Conservation (phyloP, 23 tunicate species). For the Clavelina lepadiformis region DNA sequence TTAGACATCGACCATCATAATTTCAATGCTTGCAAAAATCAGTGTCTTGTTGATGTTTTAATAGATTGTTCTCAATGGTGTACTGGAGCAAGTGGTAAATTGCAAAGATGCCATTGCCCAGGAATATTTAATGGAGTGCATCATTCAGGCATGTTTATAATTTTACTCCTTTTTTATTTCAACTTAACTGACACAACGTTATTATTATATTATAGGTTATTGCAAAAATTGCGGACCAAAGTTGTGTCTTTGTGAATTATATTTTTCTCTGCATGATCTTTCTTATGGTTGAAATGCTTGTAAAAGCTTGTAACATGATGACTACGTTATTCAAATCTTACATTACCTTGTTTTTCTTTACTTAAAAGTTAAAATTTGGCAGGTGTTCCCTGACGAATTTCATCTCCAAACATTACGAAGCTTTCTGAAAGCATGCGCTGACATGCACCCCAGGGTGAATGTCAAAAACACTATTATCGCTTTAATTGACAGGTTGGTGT, state of each 20-base stretch:
- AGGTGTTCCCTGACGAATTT: slow-evolving; percentile 92
- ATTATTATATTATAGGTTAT: too few relatives aligned
- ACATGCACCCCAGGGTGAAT: slow-evolving; percentile 68
- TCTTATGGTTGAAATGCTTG: too few relatives aligned
- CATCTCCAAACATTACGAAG: slow-evolving; percentile 78
- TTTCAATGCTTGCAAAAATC: too few relatives aligned
- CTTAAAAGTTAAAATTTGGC: too few relatives aligned
- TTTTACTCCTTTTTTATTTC: not conserved
- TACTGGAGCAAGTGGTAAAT: slow-evolving; percentile 86
- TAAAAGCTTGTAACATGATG: too few relatives aligned
- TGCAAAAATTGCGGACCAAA: too few relatives aligned
- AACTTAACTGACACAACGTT: not conserved
- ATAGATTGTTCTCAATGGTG: slow-evolving; percentile 45
- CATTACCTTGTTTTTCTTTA: too few relatives aligned
- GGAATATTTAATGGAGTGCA: slow-evolving; percentile 93
- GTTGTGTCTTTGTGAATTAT: too few relatives aligned
- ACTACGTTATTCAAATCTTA: too few relatives aligned
- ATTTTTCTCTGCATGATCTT: too few relatives aligned
- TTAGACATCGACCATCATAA: too few relatives aligned
- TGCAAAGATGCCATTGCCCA: slow-evolving; percentile 92
- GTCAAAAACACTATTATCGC: slow-evolving; percentile 84
- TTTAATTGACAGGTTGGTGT: slow-evolving; percentile 49
- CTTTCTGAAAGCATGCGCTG: slow-evolving; percentile 72
- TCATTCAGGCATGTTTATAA: slow-evolving; percentile 48
- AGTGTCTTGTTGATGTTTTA: not conserved